These are phyloP conservation scores for Drosophila pseudoananassae DNA, from an alignment of 1,140 invertebrate species.

Conservation along the genomic window DNA sequence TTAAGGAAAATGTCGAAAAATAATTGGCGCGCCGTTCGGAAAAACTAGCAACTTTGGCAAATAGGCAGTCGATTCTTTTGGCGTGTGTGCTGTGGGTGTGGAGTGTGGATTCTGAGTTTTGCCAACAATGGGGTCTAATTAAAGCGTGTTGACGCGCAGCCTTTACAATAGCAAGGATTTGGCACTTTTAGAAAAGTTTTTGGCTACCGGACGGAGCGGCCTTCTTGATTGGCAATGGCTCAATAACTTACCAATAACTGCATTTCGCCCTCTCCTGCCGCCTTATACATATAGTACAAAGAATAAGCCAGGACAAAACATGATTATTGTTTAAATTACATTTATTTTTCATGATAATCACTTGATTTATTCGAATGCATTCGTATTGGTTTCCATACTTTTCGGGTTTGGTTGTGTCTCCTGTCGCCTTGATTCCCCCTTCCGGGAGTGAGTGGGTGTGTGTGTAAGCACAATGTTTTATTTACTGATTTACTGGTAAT, in stretches of 20 bases:
- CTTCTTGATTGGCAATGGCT: slow-evolving; percentile 44
- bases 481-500: slow-evolving; percentile 28
- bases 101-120: slow-evolving; percentile 11
- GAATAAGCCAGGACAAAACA: background rate
- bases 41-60: slow-evolving; percentile 41
- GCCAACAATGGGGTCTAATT: slow-evolving; percentile 72
- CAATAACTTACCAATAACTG: slow-evolving; percentile 22
- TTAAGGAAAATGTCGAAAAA: slow-evolving; percentile 69
- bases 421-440: slow-evolving; percentile 22
- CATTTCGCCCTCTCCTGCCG: background rate
- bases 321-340: slow-evolving; percentile 78
- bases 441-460: slow-evolving; percentile 1
- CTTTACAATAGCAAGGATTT: slow-evolving; percentile 58
- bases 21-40: slow-evolving; percentile 56
- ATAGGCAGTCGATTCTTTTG: slow-evolving; percentile 22
- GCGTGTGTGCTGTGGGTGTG: background rate
- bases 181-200: slow-evolving; percentile 41
- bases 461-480: slow-evolving; percentile 37
- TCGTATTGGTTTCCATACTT: slow-evolving; percentile 49
- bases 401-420: slow-evolving; percentile 39
- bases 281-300: background rate
- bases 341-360: slow-evolving; percentile 81
- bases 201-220: slow-evolving; percentile 19
- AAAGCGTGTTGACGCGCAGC: slow-evolving; percentile 52
- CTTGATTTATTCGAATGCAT: slow-evolving; percentile 72